These are phyloP conservation scores for Argyresthia albistria DNA, from an alignment of 2,888 invertebrate species.

Conservation along the genomic window DNA sequence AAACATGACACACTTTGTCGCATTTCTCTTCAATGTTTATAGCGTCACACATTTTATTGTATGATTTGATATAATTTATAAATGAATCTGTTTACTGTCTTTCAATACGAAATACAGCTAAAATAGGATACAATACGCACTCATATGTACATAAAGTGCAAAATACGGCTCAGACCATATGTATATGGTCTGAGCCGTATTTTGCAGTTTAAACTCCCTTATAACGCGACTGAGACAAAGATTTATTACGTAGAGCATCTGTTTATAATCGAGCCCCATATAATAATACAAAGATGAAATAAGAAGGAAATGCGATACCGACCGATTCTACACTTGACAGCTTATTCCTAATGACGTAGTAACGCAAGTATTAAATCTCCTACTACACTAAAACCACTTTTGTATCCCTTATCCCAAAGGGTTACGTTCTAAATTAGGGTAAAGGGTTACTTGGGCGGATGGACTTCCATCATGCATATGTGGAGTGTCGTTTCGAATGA, in stretches of 20 bases:
- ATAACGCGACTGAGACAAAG: slow-evolving; percentile 25
- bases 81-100: no score
- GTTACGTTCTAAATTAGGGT: slow-evolving; percentile 8
- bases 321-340: slow-evolving; percentile 49
- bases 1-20: no score
- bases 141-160: no score
- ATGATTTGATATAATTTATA: no score
- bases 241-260: slow-evolving; percentile 59
- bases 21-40: no score
- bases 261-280: slow-evolving; percentile 52
- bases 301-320: slow-evolving; percentile 34
- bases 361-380: slow-evolving; percentile 22
- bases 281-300: slow-evolving; percentile 30
- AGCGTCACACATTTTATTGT: no score
- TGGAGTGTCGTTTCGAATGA: slow-evolving; percentile 45
- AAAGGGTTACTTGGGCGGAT: background rate
- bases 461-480: slow-evolving; percentile 19
- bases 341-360: slow-evolving; percentile 32
- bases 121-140: no score
- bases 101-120: no score
- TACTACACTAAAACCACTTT: background rate
- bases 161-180: no score
- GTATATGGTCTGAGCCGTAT: no score
- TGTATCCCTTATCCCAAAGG: background rate
- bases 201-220: no score